A percentile compares a stretch with the other conserved stretches of the same genome.
phyloP scores from a whole-genome alignment of 2,888 invertebrate species.

The Acanthopleura granulata region DNA sequence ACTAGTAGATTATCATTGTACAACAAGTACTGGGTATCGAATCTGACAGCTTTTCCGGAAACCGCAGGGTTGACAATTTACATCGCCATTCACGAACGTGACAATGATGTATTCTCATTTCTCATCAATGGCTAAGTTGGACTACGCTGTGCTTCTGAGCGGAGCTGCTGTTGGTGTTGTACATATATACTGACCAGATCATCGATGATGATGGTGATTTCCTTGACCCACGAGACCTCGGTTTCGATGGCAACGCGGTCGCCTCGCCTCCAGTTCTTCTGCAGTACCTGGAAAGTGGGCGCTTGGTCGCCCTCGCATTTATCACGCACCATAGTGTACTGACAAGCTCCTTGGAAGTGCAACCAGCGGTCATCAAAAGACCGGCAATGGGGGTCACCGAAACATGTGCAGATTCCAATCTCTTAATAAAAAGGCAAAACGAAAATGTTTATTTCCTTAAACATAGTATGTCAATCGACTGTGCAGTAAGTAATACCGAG shows the following conservation, averaged over 20 bases:
- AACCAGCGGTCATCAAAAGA: constrained; percentile 49
- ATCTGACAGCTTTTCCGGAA: too few relatives aligned
- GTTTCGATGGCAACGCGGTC: background rate
- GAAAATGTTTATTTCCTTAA: too few relatives aligned
- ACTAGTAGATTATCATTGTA: too few relatives aligned
- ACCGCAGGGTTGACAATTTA: too few relatives aligned
- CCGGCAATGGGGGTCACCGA: constrained; percentile 64
- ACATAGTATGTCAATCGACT: background rate
- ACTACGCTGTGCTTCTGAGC: too few relatives aligned
- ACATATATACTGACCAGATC: constrained; percentile 36
- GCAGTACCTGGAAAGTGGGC: constrained; percentile 43
- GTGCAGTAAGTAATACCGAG: background rate
- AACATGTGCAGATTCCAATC: constrained; percentile 55
- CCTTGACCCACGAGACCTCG: constrained; percentile 51
- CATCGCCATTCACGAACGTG: too few relatives aligned
- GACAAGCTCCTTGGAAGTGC: constrained; percentile 58
- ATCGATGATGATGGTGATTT: constrained; percentile 38
- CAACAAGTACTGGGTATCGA: too few relatives aligned
- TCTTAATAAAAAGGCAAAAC: constrained; percentile 28
- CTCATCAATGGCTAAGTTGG: too few relatives aligned
- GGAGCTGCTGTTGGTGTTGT: too few relatives aligned
- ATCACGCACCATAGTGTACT: constrained; percentile 55
- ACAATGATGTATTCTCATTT: too few relatives aligned
- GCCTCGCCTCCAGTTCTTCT: constrained; percentile 33
- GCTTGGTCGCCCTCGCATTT: constrained; percentile 37